Conservation (phyloP, 2,888 invertebrate genomes). For the Drosophila pullipes region DNA sequence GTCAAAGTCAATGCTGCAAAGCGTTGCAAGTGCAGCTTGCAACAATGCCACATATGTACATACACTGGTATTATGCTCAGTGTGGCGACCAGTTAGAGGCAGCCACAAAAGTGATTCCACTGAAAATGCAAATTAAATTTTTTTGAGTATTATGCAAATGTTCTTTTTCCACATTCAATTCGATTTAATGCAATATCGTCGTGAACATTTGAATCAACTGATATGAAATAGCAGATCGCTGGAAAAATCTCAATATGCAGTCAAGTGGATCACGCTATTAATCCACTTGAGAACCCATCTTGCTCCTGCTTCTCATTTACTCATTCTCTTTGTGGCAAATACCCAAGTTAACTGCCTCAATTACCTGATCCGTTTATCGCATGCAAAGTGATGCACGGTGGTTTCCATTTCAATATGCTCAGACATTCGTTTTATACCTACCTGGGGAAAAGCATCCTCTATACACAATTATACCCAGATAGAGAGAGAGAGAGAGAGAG, state of each 20-base stretch:
- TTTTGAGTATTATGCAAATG: constrained; percentile 40
- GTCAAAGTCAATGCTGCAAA: constrained; percentile 60
- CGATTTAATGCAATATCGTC: neutral
- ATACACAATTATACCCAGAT: constrained; percentile 6
- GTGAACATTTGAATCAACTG: constrained; percentile 31
- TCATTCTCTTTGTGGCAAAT: neutral
- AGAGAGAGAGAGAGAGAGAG: neutral
- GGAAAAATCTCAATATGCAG: constrained; percentile 20
- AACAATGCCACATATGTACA: constrained; percentile 24
- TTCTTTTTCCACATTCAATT: neutral
- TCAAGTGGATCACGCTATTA: constrained; percentile 33
- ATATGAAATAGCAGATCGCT: constrained; percentile 1
- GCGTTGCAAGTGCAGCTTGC: constrained; percentile 59
- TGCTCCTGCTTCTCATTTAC: neutral
- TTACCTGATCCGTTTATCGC: constrained; percentile 51
- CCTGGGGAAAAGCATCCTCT: constrained; percentile 13
- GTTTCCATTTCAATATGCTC: constrained; percentile 46
- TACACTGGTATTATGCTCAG: constrained; percentile 21
- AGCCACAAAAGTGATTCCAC: constrained; percentile 59
- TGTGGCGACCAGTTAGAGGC: constrained; percentile 28
- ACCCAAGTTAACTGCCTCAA: constrained; percentile 46
- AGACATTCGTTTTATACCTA: constrained; percentile 44
- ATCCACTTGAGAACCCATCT: constrained; percentile 31
- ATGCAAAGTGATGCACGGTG: constrained; percentile 39
- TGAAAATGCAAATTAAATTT: constrained; percentile 16